Conservation (phyloP, 2,888 invertebrate species). For the Himalopsyche japonica region DNA sequence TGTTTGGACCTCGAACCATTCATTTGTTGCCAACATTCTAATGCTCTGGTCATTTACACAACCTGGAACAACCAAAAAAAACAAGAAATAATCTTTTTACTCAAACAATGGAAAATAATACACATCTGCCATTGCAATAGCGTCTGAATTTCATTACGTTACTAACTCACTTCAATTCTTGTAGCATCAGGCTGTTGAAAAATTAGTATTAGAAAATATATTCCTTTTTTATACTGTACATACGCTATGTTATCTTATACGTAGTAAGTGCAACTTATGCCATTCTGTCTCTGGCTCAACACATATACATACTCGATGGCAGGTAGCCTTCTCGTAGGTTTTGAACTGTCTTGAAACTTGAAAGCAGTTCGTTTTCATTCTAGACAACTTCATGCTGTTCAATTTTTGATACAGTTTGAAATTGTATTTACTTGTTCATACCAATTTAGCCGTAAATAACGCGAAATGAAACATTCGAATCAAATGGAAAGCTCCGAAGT, state of each 20-base stretch:
- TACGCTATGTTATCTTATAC: background rate
- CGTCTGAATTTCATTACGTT: background rate
- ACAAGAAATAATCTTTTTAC: background rate
- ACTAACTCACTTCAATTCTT: background rate
- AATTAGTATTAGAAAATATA: background rate
- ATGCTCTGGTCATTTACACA: slow-evolving; percentile 28
- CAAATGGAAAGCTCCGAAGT: background rate
- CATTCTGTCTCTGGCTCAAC: background rate
- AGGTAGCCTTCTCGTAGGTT: slow-evolving; percentile 17
- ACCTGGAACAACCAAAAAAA: slow-evolving; percentile 22
- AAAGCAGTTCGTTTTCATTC: background rate
- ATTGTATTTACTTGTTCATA: background rate
- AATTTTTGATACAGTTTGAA: background rate
- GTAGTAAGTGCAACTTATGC: background rate
- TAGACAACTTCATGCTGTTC: background rate
- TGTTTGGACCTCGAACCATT: background rate
- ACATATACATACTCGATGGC: slow-evolving; percentile 18
- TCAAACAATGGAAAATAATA: background rate
- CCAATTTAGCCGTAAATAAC: background rate
- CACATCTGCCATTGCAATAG: background rate
- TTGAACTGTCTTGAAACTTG: background rate
- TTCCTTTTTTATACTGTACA: background rate
- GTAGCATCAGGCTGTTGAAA: background rate
- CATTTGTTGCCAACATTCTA: background rate
- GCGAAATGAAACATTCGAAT: background rate